Evolutionary conservation across 2,888 invertebrate species (phyloP).

Genomic region (Dolomedes plantarius): DNA sequence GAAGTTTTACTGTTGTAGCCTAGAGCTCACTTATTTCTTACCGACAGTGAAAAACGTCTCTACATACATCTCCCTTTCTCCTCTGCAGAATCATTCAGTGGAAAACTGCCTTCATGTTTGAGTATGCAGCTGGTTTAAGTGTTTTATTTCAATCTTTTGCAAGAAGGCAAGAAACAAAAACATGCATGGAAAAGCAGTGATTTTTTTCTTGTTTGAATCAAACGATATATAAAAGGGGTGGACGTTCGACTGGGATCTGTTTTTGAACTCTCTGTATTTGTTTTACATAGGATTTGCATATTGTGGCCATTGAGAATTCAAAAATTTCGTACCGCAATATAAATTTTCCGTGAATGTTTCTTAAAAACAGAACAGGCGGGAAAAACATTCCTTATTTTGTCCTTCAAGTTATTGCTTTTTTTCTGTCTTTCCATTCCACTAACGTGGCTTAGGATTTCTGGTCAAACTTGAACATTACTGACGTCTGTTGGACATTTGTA

Average conservation of each 20-base stretch:
- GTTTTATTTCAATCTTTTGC: background rate
- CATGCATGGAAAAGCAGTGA: background rate
- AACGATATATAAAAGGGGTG: too few species aligned
- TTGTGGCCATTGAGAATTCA: too few species aligned
- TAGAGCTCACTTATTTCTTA: background rate
- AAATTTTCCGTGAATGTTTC: too few species aligned
- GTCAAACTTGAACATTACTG: background rate
- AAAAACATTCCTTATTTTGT: too few species aligned
- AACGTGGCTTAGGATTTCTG: background rate
- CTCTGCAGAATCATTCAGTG: background rate
- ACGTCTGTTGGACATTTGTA: background rate
- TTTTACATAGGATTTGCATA: too few species aligned
- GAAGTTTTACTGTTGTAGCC: background rate
- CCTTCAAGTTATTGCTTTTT: too few species aligned
- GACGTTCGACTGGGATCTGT: too few species aligned
- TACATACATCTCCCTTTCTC: background rate
- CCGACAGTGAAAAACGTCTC: background rate
- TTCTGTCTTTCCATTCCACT: too few species aligned
- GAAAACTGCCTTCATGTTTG: background rate
- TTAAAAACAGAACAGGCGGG: too few species aligned
- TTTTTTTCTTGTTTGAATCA: background rate
- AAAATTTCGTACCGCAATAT: too few species aligned
- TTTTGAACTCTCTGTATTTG: too few species aligned
- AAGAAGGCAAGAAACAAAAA: background rate
- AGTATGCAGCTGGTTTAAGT: background rate